Evolutionary conservation across 2,797 vertebrate genomes (phyloP), one percentile per base, ranked within the genome.

Genomic region (Lates japonicus): DNA sequence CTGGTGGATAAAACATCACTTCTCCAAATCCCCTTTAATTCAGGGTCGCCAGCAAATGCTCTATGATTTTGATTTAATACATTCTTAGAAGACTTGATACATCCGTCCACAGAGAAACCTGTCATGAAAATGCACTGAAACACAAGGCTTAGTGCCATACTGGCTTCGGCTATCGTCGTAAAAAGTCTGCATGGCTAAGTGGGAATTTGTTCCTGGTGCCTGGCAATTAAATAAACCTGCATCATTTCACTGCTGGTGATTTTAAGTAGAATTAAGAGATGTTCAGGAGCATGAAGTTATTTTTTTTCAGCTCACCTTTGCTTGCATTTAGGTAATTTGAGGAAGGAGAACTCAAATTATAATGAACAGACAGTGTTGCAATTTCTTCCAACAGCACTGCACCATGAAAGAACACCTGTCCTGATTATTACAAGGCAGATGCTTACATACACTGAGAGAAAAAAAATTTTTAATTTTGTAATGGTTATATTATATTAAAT

Each of bases 1-100:
- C 81, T 72, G 85, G 41, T 81, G 90, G 90, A 94, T 93, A 91
- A 91, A 95, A n/a, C 95, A 93, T 93, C 93, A 90, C 91, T 92
- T 93, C 83, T 83, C 82, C 51, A 93, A 95, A 95, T 94, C 94
- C 94, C 84, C 90, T 93, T 95, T n/a, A 94, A 95, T 95, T 94
- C 91, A 87, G 57, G 80, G 89, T 93, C 69, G 65, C 79, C 92
- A 93, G 90, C 87, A 90, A 95, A 95, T 77, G 91, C 90, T 91
- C 83, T 58, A 86, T 82, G 89, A 91, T 94, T 95, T 94, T 87
- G 86, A 90, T 95, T 94, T 94, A 94, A 96, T 95, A 95, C 92
- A 95, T 92, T 94, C n/a, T 94, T 94, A 94, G 76, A 86, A 81
- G 89, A 84, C 7, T 67, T n/a, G 88, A 94, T 90, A 88, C 87